Percentiles rank a stretch among this genome's conserved stretches.
Conservation (phyloP, 1,140 invertebrate genomes). For the Orchesella cincta region DNA sequence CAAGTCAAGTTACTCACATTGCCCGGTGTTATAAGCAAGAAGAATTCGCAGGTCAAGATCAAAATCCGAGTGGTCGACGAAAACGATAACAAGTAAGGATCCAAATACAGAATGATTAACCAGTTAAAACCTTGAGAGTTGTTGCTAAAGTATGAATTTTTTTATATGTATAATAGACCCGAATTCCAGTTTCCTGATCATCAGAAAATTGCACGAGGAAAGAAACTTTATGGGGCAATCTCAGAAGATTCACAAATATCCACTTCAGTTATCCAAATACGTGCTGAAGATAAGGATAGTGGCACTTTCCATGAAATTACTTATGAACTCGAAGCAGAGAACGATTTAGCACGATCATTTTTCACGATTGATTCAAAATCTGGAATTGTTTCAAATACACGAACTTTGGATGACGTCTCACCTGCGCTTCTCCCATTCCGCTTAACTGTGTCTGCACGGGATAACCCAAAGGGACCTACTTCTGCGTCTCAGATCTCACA, state of each 20-base stretch:
- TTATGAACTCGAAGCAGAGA: conserved; percentile 64
- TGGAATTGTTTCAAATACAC: conserved; percentile 72
- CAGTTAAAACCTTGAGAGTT: too few species aligned
- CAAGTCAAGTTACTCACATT: conserved; percentile 74
- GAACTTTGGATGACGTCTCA: conserved; percentile 69
- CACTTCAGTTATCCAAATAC: conserved; percentile 72
- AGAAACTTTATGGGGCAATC: conserved; percentile 72
- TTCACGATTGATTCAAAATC: conserved; percentile 73
- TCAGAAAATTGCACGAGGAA: conserved; percentile 52
- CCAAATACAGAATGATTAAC: too few species aligned
- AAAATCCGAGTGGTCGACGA: conserved; percentile 80
- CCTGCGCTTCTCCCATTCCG: conserved; percentile 68
- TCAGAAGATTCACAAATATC: conserved; percentile 68
- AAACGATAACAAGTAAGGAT: conserved; percentile 74
- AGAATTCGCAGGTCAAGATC: conserved; percentile 71
- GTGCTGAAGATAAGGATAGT: conserved; percentile 79
- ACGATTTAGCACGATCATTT: conserved; percentile 56
- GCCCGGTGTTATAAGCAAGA: conserved; percentile 73
- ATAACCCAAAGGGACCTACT: conserved; percentile 66
- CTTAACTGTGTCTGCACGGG: conserved; percentile 66
- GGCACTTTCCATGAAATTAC: conserved; percentile 74
- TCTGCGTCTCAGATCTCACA: conserved; percentile 58
- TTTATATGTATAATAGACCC: conserved; percentile 62
- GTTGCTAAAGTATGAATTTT: too few species aligned
- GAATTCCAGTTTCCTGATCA: conserved; percentile 71